Base-by-base conservation (phyloP, 2,113 vertebrate species). In the Tenebrosternarchus preto region DNA sequence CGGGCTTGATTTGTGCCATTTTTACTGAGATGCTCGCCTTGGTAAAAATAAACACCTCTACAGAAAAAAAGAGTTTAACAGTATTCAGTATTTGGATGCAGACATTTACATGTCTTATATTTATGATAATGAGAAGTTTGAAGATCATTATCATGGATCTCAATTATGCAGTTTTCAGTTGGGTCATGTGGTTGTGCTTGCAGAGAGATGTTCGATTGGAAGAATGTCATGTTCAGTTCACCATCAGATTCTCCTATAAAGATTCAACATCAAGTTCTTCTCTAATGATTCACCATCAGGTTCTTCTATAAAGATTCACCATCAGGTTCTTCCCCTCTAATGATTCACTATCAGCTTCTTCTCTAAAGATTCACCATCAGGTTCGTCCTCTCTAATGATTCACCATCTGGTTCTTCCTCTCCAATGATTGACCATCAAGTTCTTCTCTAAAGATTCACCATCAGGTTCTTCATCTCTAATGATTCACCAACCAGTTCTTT, bases 1-100 rank as follows among this genome's bases (percentile, higher is more conserved):
- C 59, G 73, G 22, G 79, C 61, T 74, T 80, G 46, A 73, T n/a
- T n/a, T n/a, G n/a, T n/a, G n/a, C n/a, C 71, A 76, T 80, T 17
- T 72, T 57, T 7, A n/a, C 50, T 71, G 16, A 59, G 0, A 63
- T 24, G 3, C n/a, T n/a, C 72, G 33, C 22, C 33, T 7, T 33
- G 5, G 36, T 3, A 39, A 66, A 31, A 55, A 53, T 0, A 6
- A 6, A n/a, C 20, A 16, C 33, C 19, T 72, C 17, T 17, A 36
- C 59, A 63, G 20, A 39, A 11, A 17, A 7, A 50, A 50, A 12
- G 43, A 50, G 12, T 50, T 50, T 11, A 50, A 50, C 43, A 50
- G 12, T 15, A 9, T 15, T 50, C 43, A 50, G 8, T 50, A 12
- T 50, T 50, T 50, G 11, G 43, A 9, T 50, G 43, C 43, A 12